phyloP scores from a whole-genome alignment of 53 echinoderm and acorn worm genomes.

The Astropecten irregularis region DNA sequence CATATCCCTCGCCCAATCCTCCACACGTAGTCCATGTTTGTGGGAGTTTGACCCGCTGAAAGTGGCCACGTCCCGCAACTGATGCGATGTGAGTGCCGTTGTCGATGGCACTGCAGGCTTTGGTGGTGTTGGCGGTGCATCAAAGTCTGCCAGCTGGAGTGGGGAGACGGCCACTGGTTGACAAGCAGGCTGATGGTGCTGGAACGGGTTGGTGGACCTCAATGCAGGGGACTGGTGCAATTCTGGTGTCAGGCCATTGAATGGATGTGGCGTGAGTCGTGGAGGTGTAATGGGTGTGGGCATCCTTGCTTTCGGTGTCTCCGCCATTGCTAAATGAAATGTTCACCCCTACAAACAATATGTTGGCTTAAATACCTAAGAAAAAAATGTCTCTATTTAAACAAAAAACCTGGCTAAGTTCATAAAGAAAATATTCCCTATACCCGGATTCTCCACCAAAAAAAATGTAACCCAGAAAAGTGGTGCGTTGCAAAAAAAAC shows the following conservation, averaged over 20 bases:
- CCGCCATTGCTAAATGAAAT: not conserved
- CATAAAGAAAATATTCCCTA: not conserved
- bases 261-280: too few relatives aligned
- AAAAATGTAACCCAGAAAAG: too few relatives aligned
- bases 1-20: constrained; percentile 39
- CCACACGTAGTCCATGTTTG: constrained; percentile 15
- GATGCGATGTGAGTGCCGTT: not conserved
- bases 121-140: not conserved
- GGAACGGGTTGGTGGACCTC: too few relatives aligned
- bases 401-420: constrained; percentile 33
- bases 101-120: not conserved
- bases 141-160: constrained; percentile 7
- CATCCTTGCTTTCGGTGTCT: too few relatives aligned
- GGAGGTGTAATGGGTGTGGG: too few relatives aligned
- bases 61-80: constrained; percentile 5
- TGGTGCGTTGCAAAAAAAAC: too few relatives aligned
- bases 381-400: too few relatives aligned
- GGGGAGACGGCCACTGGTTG: too few relatives aligned
- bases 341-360: not conserved
- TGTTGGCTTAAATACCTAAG: too few relatives aligned
- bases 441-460: not conserved
- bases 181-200: too few relatives aligned
- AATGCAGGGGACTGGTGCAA: too few relatives aligned
- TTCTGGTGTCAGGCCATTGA: too few relatives aligned
- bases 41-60: not conserved